A percentile compares a stretch with the other conserved stretches of the same genome.
phyloP scores from a whole-genome alignment of 1,140 invertebrate genomes.

The Papilio glaucus region DNA sequence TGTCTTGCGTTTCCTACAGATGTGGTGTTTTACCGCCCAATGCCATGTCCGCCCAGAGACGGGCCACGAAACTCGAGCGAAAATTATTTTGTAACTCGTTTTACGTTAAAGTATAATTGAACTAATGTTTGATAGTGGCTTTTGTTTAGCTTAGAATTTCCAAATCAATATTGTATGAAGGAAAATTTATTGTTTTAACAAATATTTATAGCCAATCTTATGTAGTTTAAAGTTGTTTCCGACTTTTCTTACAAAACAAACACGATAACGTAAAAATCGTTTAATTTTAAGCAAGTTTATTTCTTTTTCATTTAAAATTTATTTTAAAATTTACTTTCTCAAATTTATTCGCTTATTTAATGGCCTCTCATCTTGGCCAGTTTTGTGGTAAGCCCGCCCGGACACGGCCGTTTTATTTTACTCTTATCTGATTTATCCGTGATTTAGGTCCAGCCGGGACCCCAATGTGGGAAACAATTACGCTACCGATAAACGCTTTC shows the following conservation, averaged over 20 bases:
- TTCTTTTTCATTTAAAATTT: too few species aligned
- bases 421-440: conserved; percentile 61
- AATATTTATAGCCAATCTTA: too few species aligned
- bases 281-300: too few species aligned
- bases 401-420: conserved; percentile 51
- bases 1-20: conserved; percentile 28
- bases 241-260: too few species aligned
- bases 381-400: conserved; percentile 40
- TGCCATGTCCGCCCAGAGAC: conserved; percentile 11
- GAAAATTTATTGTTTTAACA: too few species aligned
- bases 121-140: too few species aligned
- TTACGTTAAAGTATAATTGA: too few species aligned
- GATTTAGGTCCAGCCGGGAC: conserved; percentile 51
- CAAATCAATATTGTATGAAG: too few species aligned
- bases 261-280: too few species aligned
- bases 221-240: too few species aligned
- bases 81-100: not conserved
- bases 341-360: conserved; percentile 3
- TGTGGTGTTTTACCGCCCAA: conserved; percentile 9
- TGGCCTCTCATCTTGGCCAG: conserved; percentile 32
- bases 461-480: conserved; percentile 61
- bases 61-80: conserved; percentile 18
- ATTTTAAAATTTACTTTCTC: too few species aligned
- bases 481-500: conserved; percentile 47
- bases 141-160: too few species aligned